Evolutionary conservation across 2,113 vertebrate species (phyloP).

Genomic region (Mugil cephalus): DNA sequence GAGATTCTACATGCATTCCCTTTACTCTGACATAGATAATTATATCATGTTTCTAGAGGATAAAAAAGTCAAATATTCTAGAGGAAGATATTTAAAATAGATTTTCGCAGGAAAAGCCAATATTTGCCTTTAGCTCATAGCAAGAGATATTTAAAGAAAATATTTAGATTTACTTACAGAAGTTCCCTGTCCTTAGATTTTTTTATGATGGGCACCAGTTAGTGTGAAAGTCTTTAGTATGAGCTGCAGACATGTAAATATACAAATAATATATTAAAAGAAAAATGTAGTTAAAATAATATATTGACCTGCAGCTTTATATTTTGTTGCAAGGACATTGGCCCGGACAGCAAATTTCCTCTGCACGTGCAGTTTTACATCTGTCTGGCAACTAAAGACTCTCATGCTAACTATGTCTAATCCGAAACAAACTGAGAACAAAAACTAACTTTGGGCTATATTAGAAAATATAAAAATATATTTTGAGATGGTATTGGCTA

Average conservation of each 20-base stretch:
- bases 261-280: conserved; percentile 62
- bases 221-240: conserved; percentile 15
- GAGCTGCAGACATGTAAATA: conserved; percentile 64
- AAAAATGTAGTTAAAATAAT: conserved; percentile 51
- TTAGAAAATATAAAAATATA: conserved; percentile 25
- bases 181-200: background rate
- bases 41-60: conserved; percentile 30
- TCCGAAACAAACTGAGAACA: background rate
- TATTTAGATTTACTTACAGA: conserved; percentile 26
- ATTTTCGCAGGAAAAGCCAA: conserved; percentile 70
- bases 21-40: conserved; percentile 49
- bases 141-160: conserved; percentile 50
- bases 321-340: conserved; percentile 8
- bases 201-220: conserved; percentile 19
- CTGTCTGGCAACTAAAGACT: background rate
- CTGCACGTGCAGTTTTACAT: background rate
- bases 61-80: conserved; percentile 44
- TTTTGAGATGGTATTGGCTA: conserved; percentile 35
- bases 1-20: conserved; percentile 49
- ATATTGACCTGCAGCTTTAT: conserved; percentile 40
- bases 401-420: conserved; percentile 17
- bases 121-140: conserved; percentile 74
- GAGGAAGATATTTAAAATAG: conserved; percentile 42
- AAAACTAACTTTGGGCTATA: background rate
- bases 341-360: conserved; percentile 3